Evolutionary conservation across 1,140 invertebrate species (phyloP), one percentile per base, ranked within the genome.

Genomic region (Papilio machaon): DNA sequence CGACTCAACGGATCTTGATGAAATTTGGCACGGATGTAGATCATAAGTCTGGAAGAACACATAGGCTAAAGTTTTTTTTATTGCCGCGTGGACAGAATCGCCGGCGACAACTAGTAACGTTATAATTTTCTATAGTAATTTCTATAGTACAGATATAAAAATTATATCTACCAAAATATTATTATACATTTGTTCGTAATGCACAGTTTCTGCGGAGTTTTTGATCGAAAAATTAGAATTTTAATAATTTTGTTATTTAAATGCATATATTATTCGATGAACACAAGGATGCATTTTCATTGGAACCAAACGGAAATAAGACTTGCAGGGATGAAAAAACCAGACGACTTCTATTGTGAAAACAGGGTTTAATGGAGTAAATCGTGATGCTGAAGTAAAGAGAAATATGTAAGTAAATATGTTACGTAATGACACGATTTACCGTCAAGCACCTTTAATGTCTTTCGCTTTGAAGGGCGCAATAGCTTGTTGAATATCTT

Each of bases 391-490:
- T 38, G 64, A 70, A 15, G 10, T 70, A 35, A 70, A 17, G 64
- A 64, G 60, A 64, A 64, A 64, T 30, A 70, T 70, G 64, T 70
- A 70, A 70, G 64, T 70, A 70, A 70, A 67, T 17, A 67, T 64
- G 23, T 70, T 70, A 38, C 30, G 30, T 70, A 70, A 38, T 38
- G 64, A 35, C 30, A 67, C 30, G 64, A 30, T 70, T 67, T 70
- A 35, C 64, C 64, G 64, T 70, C 23, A 70, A 70, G 13, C 64
- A 70, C 13, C 64, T 70, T 30, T 6, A 64, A 70, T 70, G 64
- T 70, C 30, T 38, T 35, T 15, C 64, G 64, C 64, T 70, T 64
- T 70, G 64, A 70, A 70, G 23, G 64, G 64, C 60, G 23, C 30
- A 13, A 23, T 67, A 30, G 64, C 23, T 67, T 67, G 64, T 67